A percentile compares a stretch with the other conserved stretches of the same genome.
Conservation (phyloP, 2,797 vertebrate species). For the Trachops cirrhosus region DNA sequence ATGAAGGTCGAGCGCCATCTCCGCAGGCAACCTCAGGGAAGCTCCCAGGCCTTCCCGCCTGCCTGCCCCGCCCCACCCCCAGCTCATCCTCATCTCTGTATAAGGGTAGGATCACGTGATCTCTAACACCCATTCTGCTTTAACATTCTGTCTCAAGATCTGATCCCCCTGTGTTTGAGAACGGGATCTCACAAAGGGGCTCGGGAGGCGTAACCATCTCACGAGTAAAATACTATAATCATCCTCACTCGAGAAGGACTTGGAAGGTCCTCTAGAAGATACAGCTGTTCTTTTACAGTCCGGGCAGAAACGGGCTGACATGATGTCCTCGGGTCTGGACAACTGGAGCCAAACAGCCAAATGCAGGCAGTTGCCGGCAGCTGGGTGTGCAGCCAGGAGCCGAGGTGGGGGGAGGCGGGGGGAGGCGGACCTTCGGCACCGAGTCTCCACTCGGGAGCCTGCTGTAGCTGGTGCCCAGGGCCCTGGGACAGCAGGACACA, state of each 20-base stretch:
- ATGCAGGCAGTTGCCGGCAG: constrained; percentile 45
- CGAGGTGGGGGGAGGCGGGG: fast-evolving
- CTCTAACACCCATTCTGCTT: background rate
- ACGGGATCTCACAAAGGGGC: constrained; percentile 39
- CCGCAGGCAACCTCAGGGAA: background rate
- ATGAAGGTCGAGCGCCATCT: background rate
- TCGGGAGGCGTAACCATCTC: constrained; percentile 45
- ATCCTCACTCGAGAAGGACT: constrained; percentile 44
- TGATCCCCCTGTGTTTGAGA: constrained; percentile 15
- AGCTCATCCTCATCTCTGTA: background rate
- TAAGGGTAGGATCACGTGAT: background rate
- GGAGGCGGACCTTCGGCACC: too few species aligned
- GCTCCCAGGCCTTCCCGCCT: too few species aligned
- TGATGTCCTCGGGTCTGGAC: constrained; percentile 58
- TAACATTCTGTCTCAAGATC: constrained; percentile 47
- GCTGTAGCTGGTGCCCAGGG: background rate
- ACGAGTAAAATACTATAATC: constrained; percentile 64
- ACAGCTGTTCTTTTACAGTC: constrained; percentile 58
- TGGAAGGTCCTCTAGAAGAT: constrained; percentile 55
- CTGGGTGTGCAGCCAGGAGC: background rate
- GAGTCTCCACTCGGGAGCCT: background rate
- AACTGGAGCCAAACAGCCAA: constrained; percentile 52
- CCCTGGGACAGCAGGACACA: background rate
- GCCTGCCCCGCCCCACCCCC: fast-evolving
- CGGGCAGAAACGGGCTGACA: constrained; percentile 50